Evolutionary conservation across 2,113 vertebrate species (phyloP).

Genomic region (Alosa alosa): DNA sequence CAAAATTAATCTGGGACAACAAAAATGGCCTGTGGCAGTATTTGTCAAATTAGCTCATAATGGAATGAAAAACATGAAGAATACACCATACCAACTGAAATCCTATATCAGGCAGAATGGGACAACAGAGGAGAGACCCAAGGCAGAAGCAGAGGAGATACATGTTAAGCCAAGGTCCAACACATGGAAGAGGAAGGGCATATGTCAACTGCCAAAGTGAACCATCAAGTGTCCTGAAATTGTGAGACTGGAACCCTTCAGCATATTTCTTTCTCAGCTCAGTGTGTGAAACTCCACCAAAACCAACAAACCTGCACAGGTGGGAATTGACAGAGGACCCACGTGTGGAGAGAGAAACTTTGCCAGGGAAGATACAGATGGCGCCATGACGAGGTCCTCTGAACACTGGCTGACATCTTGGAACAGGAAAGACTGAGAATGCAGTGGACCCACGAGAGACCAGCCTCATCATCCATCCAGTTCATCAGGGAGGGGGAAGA

Average conservation of each 20-base stretch:
- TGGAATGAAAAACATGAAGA: too few relatives aligned
- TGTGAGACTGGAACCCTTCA: constrained; percentile 15
- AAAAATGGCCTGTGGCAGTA: too few relatives aligned
- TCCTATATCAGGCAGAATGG: too few relatives aligned
- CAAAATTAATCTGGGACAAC: too few relatives aligned
- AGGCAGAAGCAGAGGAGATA: neutral
- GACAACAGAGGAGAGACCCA: too few relatives aligned
- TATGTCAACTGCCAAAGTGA: neutral
- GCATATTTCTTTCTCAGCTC: neutral
- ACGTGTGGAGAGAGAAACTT: neutral
- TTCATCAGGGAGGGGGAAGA: neutral
- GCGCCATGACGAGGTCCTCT: neutral
- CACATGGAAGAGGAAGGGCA: neutral
- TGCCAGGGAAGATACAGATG: neutral
- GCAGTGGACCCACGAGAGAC: neutral
- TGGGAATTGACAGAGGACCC: neutral
- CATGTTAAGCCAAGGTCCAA: neutral
- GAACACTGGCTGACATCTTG: neutral
- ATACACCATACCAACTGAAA: too few relatives aligned
- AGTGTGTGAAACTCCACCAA: neutral
- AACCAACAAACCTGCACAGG: neutral
- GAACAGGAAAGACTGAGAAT: neutral
- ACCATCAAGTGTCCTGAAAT: neutral
- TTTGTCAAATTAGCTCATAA: too few relatives aligned
- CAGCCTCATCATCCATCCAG: neutral